Conservation (phyloP, 2,113 vertebrate genomes). For the Geothlypis trichas region DNA sequence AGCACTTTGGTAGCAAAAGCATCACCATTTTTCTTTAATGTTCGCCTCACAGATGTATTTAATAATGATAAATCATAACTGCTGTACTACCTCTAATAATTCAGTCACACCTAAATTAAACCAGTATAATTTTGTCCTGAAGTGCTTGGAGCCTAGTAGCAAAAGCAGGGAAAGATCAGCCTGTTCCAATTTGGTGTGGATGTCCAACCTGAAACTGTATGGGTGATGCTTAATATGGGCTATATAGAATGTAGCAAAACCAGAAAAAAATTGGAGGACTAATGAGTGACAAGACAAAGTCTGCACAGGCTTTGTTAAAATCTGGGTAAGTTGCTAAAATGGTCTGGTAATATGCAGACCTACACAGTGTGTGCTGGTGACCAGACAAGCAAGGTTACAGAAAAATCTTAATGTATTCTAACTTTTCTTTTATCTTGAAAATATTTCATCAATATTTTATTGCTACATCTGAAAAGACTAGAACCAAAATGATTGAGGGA, state of each 20-base stretch:
- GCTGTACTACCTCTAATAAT: neutral
- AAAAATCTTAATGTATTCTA: neutral
- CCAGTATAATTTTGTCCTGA: neutral
- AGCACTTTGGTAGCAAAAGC: neutral
- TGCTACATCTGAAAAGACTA: neutral
- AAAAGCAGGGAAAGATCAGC: neutral
- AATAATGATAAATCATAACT: neutral
- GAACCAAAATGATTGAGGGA: neutral
- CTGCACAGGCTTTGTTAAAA: neutral
- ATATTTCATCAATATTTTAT: neutral
- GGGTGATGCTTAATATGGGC: neutral
- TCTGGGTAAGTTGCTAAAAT: neutral
- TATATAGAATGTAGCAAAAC: neutral
- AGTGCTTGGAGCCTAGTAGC: neutral
- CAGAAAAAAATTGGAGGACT: neutral
- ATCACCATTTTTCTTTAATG: neutral
- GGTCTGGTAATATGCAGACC: neutral
- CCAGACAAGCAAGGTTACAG: neutral
- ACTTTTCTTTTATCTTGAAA: neutral
- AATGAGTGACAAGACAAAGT: neutral
- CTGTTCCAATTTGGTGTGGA: neutral
- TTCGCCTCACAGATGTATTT: neutral
- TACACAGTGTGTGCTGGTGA: neutral
- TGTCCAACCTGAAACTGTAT: neutral
- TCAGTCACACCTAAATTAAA: neutral